Base-by-base conservation (phyloP, 2,888 invertebrate genomes). In the Perdita meconis region DNA sequence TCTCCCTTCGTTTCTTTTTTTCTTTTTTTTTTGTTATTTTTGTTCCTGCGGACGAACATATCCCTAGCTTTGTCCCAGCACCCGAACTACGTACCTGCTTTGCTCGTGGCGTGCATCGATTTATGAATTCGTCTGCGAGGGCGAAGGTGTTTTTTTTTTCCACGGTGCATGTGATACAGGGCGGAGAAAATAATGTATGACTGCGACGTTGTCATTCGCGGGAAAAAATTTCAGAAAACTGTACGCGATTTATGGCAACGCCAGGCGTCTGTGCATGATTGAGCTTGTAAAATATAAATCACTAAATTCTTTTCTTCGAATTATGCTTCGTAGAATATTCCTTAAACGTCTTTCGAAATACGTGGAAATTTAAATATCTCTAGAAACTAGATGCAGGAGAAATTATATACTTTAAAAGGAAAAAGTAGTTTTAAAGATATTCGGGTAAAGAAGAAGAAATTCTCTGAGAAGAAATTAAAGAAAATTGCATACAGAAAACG, bases 81-180 rank as follows among this genome's bases (percentile, higher is more conserved):
- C 2, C 30, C 60, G 44, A 47, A 30, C 30, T 19, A 47, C 6
- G 6, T 30, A 30, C 24, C 60, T 34, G 36, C 55, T 60, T 61
- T 69, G 69, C 69, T 42, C 22, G 24, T 69, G 63, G 69, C 69
- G 63, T 63, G 53, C 69, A 69, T 69, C 69, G 69, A 69, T 69
- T 69, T 69, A 69, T 69, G 63, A 69, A 69, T 69, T 69, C 69
- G 68, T 63, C 63, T 61, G 68, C 68, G 53, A 69, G 51, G 34
- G 34, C 63, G 63, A 67, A 55, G 63, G 63, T 68, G 68, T 53
- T 69, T 69, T 69, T 69, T 53, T 69, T 69, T 69, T 69, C 63
- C 53, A 12, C n/a, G 8, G n/a, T 2, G 22, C 61, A 30, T 30
- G 40, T 44, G 47, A 60, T 60, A 67, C 38, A 8, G 30, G 47